Conservation (phyloP, 2,888 invertebrate genomes). For the Chamaedrilus cognettii region DNA sequence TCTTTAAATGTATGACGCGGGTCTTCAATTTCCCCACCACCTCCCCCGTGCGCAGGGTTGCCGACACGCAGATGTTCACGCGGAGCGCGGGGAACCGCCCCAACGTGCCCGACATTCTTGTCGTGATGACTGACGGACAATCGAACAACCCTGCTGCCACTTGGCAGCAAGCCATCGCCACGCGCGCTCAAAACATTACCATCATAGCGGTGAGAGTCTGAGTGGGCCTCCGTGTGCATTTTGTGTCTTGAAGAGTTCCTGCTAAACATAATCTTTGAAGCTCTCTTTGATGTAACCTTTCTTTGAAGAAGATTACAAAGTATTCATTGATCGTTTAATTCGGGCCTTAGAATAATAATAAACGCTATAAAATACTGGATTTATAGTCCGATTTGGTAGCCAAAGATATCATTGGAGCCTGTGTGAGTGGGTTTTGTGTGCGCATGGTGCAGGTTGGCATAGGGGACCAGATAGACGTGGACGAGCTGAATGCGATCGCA, state of each 20-base stretch:
- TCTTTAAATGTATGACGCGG: no score
- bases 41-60: slow-evolving; percentile 17
- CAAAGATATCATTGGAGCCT: no score
- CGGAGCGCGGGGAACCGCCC: slow-evolving; percentile 17
- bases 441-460: slow-evolving; percentile 22
- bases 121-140: slow-evolving; percentile 39
- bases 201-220: slow-evolving; percentile 22
- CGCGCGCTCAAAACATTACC: slow-evolving; percentile 25
- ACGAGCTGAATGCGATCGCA: slow-evolving; percentile 48
- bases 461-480: slow-evolving; percentile 31
- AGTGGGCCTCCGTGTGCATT: no score
- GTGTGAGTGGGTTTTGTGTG: no score
- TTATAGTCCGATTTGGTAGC: no score
- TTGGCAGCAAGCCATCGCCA: slow-evolving; percentile 28
- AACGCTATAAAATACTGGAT: no score
- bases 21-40: no score
- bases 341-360: no score
- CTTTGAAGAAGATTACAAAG: neutral
- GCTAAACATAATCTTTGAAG: no score
- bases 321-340: neutral
- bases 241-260: no score
- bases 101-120: slow-evolving; percentile 16
- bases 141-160: slow-evolving; percentile 22
- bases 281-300: neutral
- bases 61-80: slow-evolving; percentile 22